phyloP scores from a whole-genome alignment of 2,797 vertebrate genomes.

The Sebastes reedi region DNA sequence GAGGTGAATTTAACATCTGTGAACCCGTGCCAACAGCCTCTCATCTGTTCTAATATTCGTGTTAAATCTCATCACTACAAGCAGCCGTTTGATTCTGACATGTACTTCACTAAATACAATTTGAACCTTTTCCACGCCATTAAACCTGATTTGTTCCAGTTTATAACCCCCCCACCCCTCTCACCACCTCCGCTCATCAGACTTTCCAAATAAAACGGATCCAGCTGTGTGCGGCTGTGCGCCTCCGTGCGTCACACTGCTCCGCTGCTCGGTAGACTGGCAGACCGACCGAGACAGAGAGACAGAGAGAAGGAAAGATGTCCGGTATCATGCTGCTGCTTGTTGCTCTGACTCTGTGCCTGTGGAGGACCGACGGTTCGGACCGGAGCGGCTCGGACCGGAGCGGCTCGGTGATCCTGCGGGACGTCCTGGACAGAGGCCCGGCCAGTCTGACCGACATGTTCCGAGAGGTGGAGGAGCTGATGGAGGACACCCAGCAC shows the following conservation, averaged over 20 bases:
- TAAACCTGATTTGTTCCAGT: constrained; percentile 20
- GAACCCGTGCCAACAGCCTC: background rate
- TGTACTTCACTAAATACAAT: background rate
- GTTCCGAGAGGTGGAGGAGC: constrained; percentile 91
- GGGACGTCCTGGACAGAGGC: constrained; percentile 69
- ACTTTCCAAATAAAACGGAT: constrained; percentile 79
- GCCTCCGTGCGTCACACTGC: constrained; percentile 55
- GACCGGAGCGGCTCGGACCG: background rate
- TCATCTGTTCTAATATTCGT: too few species aligned
- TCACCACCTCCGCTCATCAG: constrained; percentile 22
- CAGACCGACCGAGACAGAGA: background rate
- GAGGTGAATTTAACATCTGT: background rate
- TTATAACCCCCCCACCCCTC: background rate
- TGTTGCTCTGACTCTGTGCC: constrained; percentile 51
- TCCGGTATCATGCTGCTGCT: constrained; percentile 45
- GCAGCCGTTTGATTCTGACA: background rate
- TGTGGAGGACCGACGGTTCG: constrained; percentile 42
- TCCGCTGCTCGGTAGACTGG: background rate
- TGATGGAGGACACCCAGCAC: constrained; percentile 94
- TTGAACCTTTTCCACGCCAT: constrained; percentile 26
- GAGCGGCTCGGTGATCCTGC: background rate
- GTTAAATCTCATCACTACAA: background rate
- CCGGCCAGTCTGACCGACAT: constrained; percentile 89
- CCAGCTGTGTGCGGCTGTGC: constrained; percentile 61
- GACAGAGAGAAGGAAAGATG: constrained; percentile 43